These are phyloP conservation scores for Anagrus nilaparvatae DNA, from an alignment of 1,140 invertebrate genomes.

Conservation along the genomic window DNA sequence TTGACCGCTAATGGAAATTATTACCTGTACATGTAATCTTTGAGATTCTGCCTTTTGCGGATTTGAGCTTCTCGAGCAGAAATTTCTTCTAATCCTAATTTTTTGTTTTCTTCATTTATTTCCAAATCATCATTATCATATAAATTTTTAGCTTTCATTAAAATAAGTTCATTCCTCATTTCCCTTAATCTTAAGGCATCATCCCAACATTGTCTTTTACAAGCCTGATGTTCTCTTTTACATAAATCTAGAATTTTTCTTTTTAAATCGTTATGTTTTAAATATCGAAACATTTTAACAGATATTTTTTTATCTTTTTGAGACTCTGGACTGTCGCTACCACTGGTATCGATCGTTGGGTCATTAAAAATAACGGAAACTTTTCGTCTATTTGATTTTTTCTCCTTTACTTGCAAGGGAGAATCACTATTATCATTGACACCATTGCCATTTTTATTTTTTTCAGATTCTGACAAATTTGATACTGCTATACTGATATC, in stretches of 20 bases:
- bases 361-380: too few species aligned
- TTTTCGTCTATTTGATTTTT: too few species aligned
- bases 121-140: constrained; percentile 24
- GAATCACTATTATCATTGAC: constrained; percentile 5
- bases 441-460: background rate
- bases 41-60: constrained; percentile 22
- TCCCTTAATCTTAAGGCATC: constrained; percentile 33
- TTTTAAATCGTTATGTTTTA: constrained; percentile 30
- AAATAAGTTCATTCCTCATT: constrained; percentile 31
- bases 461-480: background rate
- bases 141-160: constrained; percentile 28
- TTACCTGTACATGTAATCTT: constrained; percentile 32
- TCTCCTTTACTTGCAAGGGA: background rate
- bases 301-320: constrained; percentile 24
- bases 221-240: constrained; percentile 26
- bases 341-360: too few species aligned
- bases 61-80: constrained; percentile 17
- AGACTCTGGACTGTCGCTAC: too few species aligned
- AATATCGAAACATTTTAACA: constrained; percentile 29
- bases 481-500: too few species aligned
- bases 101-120: constrained; percentile 23
- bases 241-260: constrained; percentile 28
- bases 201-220: constrained; percentile 27
- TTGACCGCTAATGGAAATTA: too few species aligned
- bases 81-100: constrained; percentile 24